Conservation (phyloP, 1,140 invertebrate genomes). For the Archivesica marissinica region DNA sequence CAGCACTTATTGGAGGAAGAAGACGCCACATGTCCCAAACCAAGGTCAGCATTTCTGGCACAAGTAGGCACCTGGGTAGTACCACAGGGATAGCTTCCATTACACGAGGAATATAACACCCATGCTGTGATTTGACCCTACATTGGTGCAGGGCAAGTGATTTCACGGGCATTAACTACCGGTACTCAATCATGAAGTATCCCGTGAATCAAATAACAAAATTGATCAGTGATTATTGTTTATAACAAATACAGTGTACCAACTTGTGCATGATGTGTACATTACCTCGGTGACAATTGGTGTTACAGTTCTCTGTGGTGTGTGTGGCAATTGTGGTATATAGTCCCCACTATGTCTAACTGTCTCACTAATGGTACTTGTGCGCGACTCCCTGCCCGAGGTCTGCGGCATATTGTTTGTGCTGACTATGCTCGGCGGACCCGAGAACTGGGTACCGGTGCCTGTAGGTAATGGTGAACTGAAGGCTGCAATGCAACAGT, state of each 20-base stretch:
- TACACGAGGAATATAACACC: too few species aligned
- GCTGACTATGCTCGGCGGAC: constrained; percentile 60
- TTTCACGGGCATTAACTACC: too few species aligned
- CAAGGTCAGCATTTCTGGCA: too few species aligned
- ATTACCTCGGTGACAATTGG: constrained; percentile 75
- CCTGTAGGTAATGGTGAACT: constrained; percentile 57
- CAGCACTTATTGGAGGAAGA: too few species aligned
- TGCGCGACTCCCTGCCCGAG: constrained; percentile 68
- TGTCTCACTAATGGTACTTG: constrained; percentile 76
- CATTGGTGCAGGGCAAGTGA: too few species aligned
- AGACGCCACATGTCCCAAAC: too few species aligned
- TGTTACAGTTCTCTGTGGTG: constrained; percentile 60
- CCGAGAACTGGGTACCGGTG: constrained; percentile 46
- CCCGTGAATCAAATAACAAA: too few species aligned
- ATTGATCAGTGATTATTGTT: neutral
- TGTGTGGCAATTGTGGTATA: constrained; percentile 61
- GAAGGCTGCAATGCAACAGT: constrained; percentile 57
- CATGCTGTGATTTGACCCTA: too few species aligned
- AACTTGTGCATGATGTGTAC: neutral
- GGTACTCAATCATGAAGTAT: too few species aligned
- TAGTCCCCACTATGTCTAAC: constrained; percentile 64
- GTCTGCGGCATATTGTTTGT: constrained; percentile 61
- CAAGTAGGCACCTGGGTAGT: too few species aligned
- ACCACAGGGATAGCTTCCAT: too few species aligned
- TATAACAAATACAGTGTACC: too few species aligned